Conservation (phyloP, 1,140 invertebrate genomes). For the Zaprionus taronus region DNA sequence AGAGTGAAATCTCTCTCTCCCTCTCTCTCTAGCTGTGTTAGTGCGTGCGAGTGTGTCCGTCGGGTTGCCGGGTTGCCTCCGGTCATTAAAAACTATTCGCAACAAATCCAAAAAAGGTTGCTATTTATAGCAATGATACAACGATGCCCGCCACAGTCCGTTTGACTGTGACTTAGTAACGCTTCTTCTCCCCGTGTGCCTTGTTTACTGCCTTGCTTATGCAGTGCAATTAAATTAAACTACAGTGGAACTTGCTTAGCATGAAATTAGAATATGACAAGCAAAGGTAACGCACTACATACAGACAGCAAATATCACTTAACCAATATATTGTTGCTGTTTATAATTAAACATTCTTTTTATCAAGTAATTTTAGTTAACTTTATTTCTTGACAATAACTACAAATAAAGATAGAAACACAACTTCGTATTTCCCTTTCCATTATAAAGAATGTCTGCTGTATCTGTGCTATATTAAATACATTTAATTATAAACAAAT, state of each 20-base stretch:
- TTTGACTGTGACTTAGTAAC: conserved; percentile 64
- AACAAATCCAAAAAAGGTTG: conserved; percentile 62
- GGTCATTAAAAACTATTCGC: conserved; percentile 57
- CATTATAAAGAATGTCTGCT: background rate
- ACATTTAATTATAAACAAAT: conserved; percentile 24
- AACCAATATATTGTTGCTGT: too few relatives aligned
- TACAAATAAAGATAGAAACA: background rate
- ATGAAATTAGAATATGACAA: background rate
- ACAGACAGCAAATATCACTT: too few relatives aligned
- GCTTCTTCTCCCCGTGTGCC: conserved; percentile 49
- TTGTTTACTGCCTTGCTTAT: conserved; percentile 66
- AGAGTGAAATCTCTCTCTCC: conserved; percentile 24
- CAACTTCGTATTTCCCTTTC: background rate
- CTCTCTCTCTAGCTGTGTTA: background rate
- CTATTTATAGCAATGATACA: conserved; percentile 79
- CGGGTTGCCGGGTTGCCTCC: conserved; percentile 40
- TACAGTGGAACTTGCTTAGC: conserved; percentile 15
- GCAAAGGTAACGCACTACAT: background rate
- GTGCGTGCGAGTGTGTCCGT: conserved; percentile 21
- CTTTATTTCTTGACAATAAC: too few relatives aligned
- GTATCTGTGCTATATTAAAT: background rate
- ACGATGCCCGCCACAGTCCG: conserved; percentile 24
- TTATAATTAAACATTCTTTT: too few relatives aligned
- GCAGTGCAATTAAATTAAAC: conserved; percentile 78
- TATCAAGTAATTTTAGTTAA: too few relatives aligned